A percentile compares a stretch with the other conserved stretches of the same genome.
phyloP scores from a whole-genome alignment of 2,113 vertebrate genomes.

The Theropithecus gelada region DNA sequence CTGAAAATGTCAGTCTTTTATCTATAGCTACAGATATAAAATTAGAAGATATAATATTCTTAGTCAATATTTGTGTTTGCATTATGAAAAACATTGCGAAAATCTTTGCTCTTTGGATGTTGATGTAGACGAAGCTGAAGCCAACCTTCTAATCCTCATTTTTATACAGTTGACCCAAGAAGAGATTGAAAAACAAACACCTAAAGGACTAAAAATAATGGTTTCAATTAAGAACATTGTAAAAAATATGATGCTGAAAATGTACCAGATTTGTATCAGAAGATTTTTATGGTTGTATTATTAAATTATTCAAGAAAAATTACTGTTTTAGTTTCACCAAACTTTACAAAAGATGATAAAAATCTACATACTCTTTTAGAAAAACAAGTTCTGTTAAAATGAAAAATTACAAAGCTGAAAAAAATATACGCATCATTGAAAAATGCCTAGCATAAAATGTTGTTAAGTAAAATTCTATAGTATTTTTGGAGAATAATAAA shows the following conservation, averaged over 20 bases:
- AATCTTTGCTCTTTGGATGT: neutral
- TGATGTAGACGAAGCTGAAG: neutral
- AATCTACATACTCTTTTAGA: neutral
- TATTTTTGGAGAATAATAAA: neutral
- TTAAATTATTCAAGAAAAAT: neutral
- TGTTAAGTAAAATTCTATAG: neutral
- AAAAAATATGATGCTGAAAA: neutral
- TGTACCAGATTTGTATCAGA: neutral
- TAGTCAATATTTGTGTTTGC: neutral
- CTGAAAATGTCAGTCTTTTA: neutral
- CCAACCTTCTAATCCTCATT: neutral
- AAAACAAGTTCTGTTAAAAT: neutral
- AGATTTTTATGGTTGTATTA: neutral
- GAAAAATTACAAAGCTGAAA: neutral
- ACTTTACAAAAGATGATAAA: neutral
- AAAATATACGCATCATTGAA: neutral
- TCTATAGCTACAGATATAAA: neutral
- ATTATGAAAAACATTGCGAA: neutral
- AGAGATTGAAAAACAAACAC: neutral
- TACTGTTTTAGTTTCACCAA: neutral
- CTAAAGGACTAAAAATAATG: neutral
- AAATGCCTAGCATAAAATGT: neutral
- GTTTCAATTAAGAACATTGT: neutral
- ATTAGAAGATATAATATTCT: neutral
- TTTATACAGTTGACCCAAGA: neutral